These are phyloP conservation scores for Acyrthosiphon pisum DNA, from an alignment of 1,140 invertebrate species.

Conservation along the genomic window DNA sequence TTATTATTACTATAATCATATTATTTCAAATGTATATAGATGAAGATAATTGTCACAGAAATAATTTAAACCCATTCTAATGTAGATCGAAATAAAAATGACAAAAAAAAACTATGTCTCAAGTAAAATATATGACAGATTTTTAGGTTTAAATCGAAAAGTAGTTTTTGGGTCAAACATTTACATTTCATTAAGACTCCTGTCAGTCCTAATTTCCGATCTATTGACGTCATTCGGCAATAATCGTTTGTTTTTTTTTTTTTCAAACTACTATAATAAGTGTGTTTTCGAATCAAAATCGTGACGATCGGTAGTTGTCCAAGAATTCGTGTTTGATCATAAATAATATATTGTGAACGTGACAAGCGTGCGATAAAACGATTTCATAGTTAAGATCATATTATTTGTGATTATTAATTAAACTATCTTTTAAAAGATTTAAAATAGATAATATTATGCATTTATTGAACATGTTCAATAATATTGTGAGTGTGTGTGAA, in stretches of 20 bases:
- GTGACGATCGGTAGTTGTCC: background rate
- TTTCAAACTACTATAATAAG: background rate
- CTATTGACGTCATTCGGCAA: background rate
- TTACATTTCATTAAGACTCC: background rate
- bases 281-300: background rate
- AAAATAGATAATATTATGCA: background rate
- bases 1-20: no score
- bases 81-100: background rate
- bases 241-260: background rate
- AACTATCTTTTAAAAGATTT: background rate
- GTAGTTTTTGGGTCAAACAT: background rate
- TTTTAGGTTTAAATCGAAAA: background rate
- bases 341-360: background rate
- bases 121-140: background rate
- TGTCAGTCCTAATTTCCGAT: background rate
- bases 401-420: background rate
- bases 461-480: background rate
- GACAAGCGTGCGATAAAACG: background rate
- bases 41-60: background rate
- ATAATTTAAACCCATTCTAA: background rate
- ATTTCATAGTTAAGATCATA: background rate
- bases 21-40: background rate
- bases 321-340: background rate
- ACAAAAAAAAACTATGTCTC: no score
- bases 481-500: background rate